These are phyloP conservation scores for Tenthredo livida DNA, from an alignment of 2,888 invertebrate genomes.

Conservation along the genomic window DNA sequence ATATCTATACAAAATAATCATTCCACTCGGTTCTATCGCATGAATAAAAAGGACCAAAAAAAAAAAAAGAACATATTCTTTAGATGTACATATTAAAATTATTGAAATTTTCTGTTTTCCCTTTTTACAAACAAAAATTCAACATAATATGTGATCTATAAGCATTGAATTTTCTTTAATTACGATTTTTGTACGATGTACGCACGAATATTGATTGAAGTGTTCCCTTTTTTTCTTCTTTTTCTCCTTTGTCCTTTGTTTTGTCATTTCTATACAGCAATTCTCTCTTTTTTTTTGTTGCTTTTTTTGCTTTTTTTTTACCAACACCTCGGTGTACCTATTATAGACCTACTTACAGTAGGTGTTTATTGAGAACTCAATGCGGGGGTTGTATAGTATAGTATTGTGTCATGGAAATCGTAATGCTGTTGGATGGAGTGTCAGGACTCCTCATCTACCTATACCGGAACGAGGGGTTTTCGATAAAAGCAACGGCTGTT, in stretches of 20 bases:
- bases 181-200: neutral
- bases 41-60: too few species aligned
- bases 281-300: neutral
- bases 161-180: neutral
- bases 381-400: neutral
- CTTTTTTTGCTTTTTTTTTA: neutral
- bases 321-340: neutral
- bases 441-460: neutral
- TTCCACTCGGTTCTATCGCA: too few species aligned
- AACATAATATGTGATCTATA: too few species aligned
- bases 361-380: neutral
- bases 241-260: neutral
- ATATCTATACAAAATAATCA: neutral
- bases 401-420: conserved; percentile 9
- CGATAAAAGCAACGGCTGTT: conserved; percentile 47
- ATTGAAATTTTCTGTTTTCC: neutral
- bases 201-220: neutral
- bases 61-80: too few species aligned
- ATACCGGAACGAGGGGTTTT: conserved; percentile 33
- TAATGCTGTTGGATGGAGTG: neutral
- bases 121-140: too few species aligned
- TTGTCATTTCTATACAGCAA: neutral
- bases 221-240: neutral
- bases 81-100: too few species aligned
- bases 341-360: neutral